Base-by-base conservation (phyloP, 1,140 invertebrate species). In the Mactra quadrangularis region DNA sequence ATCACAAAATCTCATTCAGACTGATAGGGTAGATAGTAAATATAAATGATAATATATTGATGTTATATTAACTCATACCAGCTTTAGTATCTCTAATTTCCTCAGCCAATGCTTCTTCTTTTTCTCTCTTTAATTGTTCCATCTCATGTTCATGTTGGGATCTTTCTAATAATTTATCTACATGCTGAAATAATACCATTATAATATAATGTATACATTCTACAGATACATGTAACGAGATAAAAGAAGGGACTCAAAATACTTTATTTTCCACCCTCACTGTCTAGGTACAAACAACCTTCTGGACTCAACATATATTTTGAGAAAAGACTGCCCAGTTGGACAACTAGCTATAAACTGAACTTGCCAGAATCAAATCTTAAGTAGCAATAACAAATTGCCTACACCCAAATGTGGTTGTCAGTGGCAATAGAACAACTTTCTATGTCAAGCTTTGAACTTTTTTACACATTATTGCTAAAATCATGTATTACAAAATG, bases 41-140 rank as follows among this genome's bases (percentile, higher is more conserved):
- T n/a, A n/a, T n/a, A n/a, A n/a, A n/a, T n/a, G n/a, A n/a, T n/a
- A n/a, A n/a, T n/a, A n/a, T n/a, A n/a, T n/a, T n/a, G n/a, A n/a
- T n/a, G n/a, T 41, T 15, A 41, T 15, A 15, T 41, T 41, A 7
- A 41, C 15, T 15, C 75, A 81, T 79, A 90, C 90, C 90, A 53
- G 90, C 90, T 86, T 90, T 91, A 13, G 90, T 91, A 38, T 86
- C 87, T 64, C 87, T 89, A 45, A 89, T 87, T 76, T 91, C 90
- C 45, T 91, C 89, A 66, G 89, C 90, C 29, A 91, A 66, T 22
- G 90, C 90, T 62, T 90, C 86, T 57, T 91, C 90, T 71, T 91
- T 91, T 76, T 91, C 89, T 71, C 87, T 87, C 71, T 87, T 90
- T 13, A 91, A 70, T 59, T 86, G 85, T 52, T 90, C 88, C 53